Base-by-base conservation (phyloP, 1,140 invertebrate genomes). In the Drosophila sechellia region DNA sequence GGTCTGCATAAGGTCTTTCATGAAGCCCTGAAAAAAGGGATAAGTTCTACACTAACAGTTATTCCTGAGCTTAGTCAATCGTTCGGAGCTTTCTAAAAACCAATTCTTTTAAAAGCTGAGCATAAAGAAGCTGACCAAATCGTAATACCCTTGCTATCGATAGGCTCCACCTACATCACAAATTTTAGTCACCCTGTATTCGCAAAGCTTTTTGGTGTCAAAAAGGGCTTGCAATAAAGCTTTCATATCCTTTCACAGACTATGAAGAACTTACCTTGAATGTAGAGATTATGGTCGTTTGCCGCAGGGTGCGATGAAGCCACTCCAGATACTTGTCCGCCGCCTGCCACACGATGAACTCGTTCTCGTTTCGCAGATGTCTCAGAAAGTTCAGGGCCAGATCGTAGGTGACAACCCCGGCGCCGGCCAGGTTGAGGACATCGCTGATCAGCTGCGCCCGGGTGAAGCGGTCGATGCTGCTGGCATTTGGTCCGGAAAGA, bases 281-380 rank as follows among this genome's bases (percentile, higher is more conserved):
- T 3, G 37, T 13, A n/a, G 31, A 13, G 34, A 49, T 15, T 17
- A 59, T 49, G 1, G 45, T 12, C 3, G 56, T 59, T 20, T 13
- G 37, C 10, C 13, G 43, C 17, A 59, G 27, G 13, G n/a, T 22
- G 6, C 20, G 43, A 11, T 37, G 17, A 4, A 59, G 56, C 43
- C 56, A 49, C 43, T 37, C 31, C 20, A 59, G 34, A 12, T 25
- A 25, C 20, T 5, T 12, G 43, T 31, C 17, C 0, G 17, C 56
- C 17, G 34, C 56, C 8, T 59, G 8, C 56, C 56, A 59, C 31
- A 59, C 56, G n/a, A 49, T 27, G 31, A 15, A 25, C 4, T 59
- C 56, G n/a, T 49, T n/a, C 31, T 59, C 56, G 6, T n/a, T 2
- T 0, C 4, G 12, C 31, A 59, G 31, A 3, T 15, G 5, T 0